phyloP scores from a whole-genome alignment of 2,888 invertebrate species.

The Metopia argyrocephala region DNA sequence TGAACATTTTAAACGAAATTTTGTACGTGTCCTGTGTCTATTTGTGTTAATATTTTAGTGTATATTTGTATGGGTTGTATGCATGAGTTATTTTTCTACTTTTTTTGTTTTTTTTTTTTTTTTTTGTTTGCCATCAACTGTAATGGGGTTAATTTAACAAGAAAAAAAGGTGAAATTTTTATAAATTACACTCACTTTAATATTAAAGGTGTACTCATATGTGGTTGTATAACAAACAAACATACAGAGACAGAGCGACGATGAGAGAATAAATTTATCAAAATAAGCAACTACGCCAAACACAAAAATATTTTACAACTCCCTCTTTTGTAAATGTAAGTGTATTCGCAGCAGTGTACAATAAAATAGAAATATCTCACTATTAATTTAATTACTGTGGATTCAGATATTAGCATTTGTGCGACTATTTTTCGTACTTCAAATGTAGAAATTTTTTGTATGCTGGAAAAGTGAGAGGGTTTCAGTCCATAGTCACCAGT shows the following conservation, averaged over 20 bases:
- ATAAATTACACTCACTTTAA: slow-evolving; percentile 57
- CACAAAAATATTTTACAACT: slow-evolving; percentile 24
- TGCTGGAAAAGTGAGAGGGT: no score
- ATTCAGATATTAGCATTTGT: no score
- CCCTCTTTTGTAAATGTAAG: no score
- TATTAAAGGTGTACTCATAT: slow-evolving; percentile 11
- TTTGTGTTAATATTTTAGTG: not conserved
- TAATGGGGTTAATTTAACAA: slow-evolving; percentile 70
- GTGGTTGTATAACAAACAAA: slow-evolving; percentile 7
- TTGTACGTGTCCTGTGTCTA: not conserved
- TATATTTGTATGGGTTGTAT: not conserved
- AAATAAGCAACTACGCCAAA: slow-evolving; percentile 22
- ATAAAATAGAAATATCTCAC: no score
- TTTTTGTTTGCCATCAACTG: slow-evolving; percentile 41
- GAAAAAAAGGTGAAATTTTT: slow-evolving; percentile 58
- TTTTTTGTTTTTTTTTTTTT: slow-evolving; percentile 24
- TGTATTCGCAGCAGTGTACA: no score
- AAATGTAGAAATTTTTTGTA: no score
- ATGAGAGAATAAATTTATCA: not conserved
- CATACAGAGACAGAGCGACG: not conserved
- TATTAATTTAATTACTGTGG: no score
- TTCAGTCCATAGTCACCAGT: no score
- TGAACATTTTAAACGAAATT: slow-evolving; percentile 7
- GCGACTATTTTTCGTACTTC: no score
- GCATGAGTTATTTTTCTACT: slow-evolving; percentile 3